Percentiles rank a stretch among this genome's conserved stretches.
Conservation (phyloP, 2,113 vertebrate species). For the Cisticola juncidis region DNA sequence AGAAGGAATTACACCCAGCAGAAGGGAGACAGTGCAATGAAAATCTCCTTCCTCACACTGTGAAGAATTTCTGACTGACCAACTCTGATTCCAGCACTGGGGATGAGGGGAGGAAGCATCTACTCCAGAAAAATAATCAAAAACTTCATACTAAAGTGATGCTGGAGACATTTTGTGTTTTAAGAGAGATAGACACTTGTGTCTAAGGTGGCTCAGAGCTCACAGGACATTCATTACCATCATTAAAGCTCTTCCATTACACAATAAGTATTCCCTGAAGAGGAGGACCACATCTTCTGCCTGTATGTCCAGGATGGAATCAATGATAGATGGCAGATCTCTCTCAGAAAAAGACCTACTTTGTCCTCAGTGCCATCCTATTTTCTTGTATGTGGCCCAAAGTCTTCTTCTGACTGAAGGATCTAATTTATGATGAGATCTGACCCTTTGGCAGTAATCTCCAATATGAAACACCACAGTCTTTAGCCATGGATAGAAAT, state of each 20-base stretch:
- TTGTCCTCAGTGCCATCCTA: neutral
- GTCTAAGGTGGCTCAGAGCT: neutral
- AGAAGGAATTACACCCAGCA: neutral
- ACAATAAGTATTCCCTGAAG: neutral
- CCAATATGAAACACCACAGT: neutral
- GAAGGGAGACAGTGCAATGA: neutral
- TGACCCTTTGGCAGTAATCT: neutral
- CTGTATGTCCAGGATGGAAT: neutral
- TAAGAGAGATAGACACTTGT: neutral
- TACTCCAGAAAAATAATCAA: neutral
- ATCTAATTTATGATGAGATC: neutral
- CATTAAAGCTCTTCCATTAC: neutral
- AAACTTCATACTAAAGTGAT: neutral
- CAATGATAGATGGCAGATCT: neutral
- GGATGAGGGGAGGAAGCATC: neutral
- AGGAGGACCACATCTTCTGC: neutral
- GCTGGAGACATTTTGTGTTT: neutral
- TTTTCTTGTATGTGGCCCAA: neutral
- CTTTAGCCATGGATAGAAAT: neutral
- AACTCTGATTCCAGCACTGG: neutral
- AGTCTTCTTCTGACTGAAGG: neutral
- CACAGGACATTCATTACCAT: neutral
- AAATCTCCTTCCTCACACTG: neutral
- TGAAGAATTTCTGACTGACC: neutral
- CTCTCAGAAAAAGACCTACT: neutral